Conservation (phyloP, 2,113 vertebrate species). For the Cryptotis parvus region DNA sequence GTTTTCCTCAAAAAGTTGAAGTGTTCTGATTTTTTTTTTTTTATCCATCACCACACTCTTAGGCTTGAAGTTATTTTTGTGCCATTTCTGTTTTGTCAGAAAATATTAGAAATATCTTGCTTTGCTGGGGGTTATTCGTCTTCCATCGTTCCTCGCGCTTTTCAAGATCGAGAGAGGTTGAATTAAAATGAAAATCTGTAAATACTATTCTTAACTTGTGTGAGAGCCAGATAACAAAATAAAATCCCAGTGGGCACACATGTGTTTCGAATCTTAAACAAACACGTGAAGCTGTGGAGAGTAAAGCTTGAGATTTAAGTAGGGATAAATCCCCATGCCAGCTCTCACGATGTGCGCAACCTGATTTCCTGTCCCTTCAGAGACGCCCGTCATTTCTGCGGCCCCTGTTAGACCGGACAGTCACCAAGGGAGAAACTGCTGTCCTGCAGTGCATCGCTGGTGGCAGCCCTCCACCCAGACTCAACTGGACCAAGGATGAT, state of each 20-base stretch:
- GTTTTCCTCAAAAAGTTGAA: background rate
- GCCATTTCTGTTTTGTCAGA: background rate
- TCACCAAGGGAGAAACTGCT: conserved; percentile 95
- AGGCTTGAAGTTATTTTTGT: background rate
- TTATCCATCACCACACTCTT: background rate
- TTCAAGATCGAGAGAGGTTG: background rate
- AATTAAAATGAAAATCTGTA: background rate
- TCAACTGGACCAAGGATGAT: conserved; percentile 99
- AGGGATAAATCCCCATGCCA: background rate
- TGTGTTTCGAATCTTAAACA: background rate
- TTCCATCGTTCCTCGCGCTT: background rate
- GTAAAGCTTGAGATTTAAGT: background rate
- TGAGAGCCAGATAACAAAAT: background rate
- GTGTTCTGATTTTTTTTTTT: background rate
- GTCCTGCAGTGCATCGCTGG: conserved; percentile 98
- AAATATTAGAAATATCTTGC: background rate
- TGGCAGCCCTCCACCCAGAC: conserved; percentile 93
- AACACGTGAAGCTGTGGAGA: background rate
- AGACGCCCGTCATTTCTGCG: conserved; percentile 96
- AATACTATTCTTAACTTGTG: background rate
- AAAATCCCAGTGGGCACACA: background rate
- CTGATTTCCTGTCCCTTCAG: conserved; percentile 83
- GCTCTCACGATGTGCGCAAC: background rate
- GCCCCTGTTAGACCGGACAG: conserved; percentile 93
- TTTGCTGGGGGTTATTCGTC: background rate